These are phyloP conservation scores for Cotesia chilonis DNA, from an alignment of 1,140 invertebrate genomes.

Conservation along the genomic window DNA sequence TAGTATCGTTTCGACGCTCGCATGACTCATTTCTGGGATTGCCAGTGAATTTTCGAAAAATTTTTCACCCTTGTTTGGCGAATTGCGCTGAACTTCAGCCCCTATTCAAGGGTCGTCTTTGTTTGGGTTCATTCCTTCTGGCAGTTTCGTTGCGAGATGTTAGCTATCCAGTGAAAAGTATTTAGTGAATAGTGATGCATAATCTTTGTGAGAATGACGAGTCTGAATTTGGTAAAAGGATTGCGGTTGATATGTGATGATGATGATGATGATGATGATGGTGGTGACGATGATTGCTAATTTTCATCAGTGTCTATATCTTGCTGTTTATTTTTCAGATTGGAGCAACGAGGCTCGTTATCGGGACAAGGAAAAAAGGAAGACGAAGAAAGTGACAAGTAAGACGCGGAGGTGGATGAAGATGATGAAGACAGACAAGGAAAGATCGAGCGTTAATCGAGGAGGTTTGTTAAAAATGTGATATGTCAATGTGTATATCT, in stretches of 20 bases:
- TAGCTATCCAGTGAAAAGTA: constrained; percentile 40
- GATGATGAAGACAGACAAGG: constrained; percentile 24
- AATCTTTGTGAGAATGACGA: too few species aligned
- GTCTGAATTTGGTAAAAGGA: too few species aligned
- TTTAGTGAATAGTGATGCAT: too few species aligned
- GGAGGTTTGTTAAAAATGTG: constrained; percentile 24
- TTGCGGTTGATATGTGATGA: too few species aligned
- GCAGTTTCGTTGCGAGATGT: constrained; percentile 64
- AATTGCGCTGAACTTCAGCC: constrained; percentile 43
- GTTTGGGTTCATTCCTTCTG: constrained; percentile 63
- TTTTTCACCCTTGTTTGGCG: constrained; percentile 16
- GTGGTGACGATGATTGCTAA: too few species aligned
- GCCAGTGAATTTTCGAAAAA: background rate
- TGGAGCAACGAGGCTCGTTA: constrained; percentile 39
- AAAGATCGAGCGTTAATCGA: constrained; percentile 40
- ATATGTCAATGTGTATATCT: constrained; percentile 14
- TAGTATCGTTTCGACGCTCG: constrained; percentile 50
- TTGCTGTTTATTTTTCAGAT: constrained; percentile 22
- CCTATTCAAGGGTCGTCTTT: constrained; percentile 55
- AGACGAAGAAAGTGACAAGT: constrained; percentile 19
- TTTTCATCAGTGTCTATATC: background rate
- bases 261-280: too few species aligned
- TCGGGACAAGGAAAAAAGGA: constrained; percentile 24
- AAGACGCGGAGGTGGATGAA: constrained; percentile 7
- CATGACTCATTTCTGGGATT: constrained; percentile 46